Evolutionary conservation across 2,113 vertebrate species (phyloP), one percentile per base, ranked within the genome.

Genomic region (Mola mola): DNA sequence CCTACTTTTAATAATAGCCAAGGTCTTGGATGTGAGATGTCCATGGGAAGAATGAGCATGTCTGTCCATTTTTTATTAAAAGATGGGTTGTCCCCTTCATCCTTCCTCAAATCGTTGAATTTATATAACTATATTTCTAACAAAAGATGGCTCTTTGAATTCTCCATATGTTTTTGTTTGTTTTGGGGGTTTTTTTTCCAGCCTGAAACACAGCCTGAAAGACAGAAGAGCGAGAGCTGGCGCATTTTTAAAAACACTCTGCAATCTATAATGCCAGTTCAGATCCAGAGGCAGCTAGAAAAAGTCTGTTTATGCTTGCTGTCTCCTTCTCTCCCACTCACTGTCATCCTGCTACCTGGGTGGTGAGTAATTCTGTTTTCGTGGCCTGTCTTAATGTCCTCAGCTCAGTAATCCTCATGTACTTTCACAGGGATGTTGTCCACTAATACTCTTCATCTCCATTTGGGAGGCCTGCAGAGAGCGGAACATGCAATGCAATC

Each of bases 401-500:
- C 58, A 19, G 73, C 72, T 75, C 62, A 47, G 76, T 84, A 85
- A 88, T 89, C 85, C 83, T 79, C 72, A 81, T 73, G 76, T 82
- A 84, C 76, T 89, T 86, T 89, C 79, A 62, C 13, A 74, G 47
- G 57, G 44, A 62, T 80, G 76, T 51, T 79, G 79, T 90, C 74
- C 88, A 80, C 76, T 77, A 79, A 83, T 77, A 62, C 84, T 71
- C 61, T 71, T 66, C 78, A 67, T 85, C 75, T 78, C 84, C 75
- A 40, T 84, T 33, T 49, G 56, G 83, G 74, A 74, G 59, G 75
- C 79, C 83, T 67, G 26, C 6, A 29, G 82, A 90, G 85, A 89
- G 71, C 63, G 16, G 56, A 85, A 82, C 77, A 74, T 76, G 75
- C 82, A 66, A 79, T 74, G 81, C 80, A 86, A 88, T 91, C 83